Evolutionary conservation across 92 coral and sea anemone species (phyloP), one percentile per base, ranked within the genome.

Genomic region (Montipora capitata): DNA sequence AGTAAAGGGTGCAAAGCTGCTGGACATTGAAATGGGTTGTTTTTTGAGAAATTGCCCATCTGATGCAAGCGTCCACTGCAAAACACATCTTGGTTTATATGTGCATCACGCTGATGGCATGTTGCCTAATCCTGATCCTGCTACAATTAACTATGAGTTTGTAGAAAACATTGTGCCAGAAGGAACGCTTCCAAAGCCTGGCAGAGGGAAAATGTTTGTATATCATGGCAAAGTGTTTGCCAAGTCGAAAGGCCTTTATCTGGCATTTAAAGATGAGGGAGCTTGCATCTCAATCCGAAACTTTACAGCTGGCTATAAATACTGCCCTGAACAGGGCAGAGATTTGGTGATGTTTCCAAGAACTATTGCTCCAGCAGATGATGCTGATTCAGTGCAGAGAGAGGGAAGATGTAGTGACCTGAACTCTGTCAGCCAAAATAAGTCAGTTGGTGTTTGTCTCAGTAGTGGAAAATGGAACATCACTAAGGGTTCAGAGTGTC

Each of bases 391-490:
- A 0, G 81, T 40, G 15, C 18, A 71, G 51, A 95, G 92, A 12
- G 84, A 43, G 40, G 99, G 96, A 43, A 67, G 14, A 12, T 98
- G 99, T 57, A 88, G 92, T 5, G 93, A 82, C 45, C n/a, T 40
- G 1, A 82, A 93, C 72, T 89, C 96, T 1, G 75, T 63, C 38
- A 95, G 91, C 73, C 64, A 76, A 35, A 80, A 74, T 0, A 80
- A 15, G 45, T 49, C 92, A 52, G 64, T 52, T 0, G 96, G 94
- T 7, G 85, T 75, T 12, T 97, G 99, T 39, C 82, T 83, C 43
- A 93, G 93, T 40, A 58, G 85, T 72, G 99, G 99, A 42, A 81
- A 73, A 3, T 97, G 99, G 99, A 88, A 80, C 4, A 78, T 91
- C 39, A 75, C 74, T 11, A 79, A 63, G 38, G 65, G 76, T 11